These are phyloP conservation scores for Helicoverpa armigera DNA, from an alignment of 1,140 invertebrate genomes.

Conservation along the genomic window DNA sequence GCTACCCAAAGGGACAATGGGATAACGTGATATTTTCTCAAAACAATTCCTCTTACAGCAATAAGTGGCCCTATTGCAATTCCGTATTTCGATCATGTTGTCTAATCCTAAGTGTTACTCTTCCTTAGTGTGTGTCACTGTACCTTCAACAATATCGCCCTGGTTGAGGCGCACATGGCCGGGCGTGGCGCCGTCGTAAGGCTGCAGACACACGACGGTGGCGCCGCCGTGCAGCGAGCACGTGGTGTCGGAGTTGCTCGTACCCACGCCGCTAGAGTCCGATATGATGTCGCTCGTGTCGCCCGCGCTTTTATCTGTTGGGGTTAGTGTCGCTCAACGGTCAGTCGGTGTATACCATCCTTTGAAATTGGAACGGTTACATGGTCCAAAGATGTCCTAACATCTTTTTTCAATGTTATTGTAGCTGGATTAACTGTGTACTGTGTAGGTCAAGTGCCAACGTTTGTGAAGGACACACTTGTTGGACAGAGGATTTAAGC, in stretches of 20 bases:
- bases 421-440: background rate
- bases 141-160: constrained; percentile 97
- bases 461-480: constrained; percentile 22
- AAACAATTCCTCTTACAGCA: too few species aligned
- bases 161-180: constrained; percentile 93
- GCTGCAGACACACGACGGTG: constrained; percentile 95
- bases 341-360: constrained; percentile 37
- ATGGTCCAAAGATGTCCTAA: constrained; percentile 24
- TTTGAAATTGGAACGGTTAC: background rate
- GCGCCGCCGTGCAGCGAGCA: constrained; percentile 92
- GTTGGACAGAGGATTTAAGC: background rate
- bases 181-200: constrained; percentile 90
- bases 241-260: constrained; percentile 94
- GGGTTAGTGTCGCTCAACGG: constrained; percentile 88
- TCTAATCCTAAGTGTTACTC: background rate
- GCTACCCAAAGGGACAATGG: too few species aligned
- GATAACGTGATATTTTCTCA: too few species aligned
- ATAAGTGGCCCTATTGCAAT: too few species aligned
- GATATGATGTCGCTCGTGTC: constrained; percentile 96
- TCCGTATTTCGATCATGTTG: too few species aligned
- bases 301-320: constrained; percentile 94
- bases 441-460: constrained; percentile 20
- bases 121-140: constrained; percentile 47
- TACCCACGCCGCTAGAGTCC: constrained; percentile 96
- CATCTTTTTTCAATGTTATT: background rate